A percentile compares a stretch with the other conserved stretches of the same genome.
Evolutionary conservation across 2,888 invertebrate species (phyloP).

Genomic region (Isoperla grammatica): DNA sequence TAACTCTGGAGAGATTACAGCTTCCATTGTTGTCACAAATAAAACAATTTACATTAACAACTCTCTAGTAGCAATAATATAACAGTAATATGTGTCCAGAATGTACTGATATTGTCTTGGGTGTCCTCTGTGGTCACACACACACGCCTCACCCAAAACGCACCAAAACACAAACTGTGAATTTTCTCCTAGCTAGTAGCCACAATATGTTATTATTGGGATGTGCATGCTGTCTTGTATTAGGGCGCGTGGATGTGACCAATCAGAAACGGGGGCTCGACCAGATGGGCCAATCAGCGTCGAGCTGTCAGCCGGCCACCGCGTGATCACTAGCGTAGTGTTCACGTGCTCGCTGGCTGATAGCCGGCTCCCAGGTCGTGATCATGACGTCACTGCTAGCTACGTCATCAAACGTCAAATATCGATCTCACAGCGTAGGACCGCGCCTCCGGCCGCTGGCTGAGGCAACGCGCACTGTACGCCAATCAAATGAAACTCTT

Average conservation of each 20-base stretch:
- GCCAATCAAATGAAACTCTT: too few relatives aligned
- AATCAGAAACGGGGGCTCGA: conserved; percentile 67
- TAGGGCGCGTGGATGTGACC: conserved; percentile 45
- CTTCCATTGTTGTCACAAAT: background rate
- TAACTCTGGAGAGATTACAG: conserved; percentile 26
- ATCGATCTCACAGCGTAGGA: conserved; percentile 43
- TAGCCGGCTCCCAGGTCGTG: conserved; percentile 55
- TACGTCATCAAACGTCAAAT: too few relatives aligned
- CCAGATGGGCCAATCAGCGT: conserved; percentile 55
- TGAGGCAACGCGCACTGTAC: too few relatives aligned
- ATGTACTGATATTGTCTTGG: background rate
- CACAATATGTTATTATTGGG: background rate
- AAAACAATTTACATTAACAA: background rate
- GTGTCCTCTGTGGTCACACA: background rate
- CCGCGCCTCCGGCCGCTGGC: conserved; percentile 33
- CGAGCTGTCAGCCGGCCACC: conserved; percentile 61
- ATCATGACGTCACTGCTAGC: conserved; percentile 48
- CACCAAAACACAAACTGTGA: conserved; percentile 7
- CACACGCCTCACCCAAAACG: background rate
- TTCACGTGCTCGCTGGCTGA: conserved; percentile 83
- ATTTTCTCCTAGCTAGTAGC: background rate
- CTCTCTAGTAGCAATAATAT: background rate
- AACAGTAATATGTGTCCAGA: background rate
- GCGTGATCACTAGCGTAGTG: conserved; percentile 71
- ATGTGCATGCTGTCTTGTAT: conserved; percentile 22